Evolutionary conservation across 1,140 invertebrate species (phyloP), one percentile per base, ranked within the genome.

Genomic region (Bactericera cockerelli): DNA sequence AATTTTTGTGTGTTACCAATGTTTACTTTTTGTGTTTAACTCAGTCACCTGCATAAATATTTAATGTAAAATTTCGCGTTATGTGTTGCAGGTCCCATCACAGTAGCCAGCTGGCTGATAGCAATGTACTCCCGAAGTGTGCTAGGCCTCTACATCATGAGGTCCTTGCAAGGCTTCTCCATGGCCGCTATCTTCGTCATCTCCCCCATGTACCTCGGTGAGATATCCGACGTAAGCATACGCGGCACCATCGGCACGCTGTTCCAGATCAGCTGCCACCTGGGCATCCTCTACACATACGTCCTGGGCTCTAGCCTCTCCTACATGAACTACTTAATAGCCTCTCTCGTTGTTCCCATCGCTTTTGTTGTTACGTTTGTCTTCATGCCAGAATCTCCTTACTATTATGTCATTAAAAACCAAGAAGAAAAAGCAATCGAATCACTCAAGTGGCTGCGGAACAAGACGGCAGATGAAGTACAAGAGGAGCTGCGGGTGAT

Each of bases 151-250:
- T 55, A 62, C 19, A 55, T 62, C 24, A 58, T 65, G 57, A 28
- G 61, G 24, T 33, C 58, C 21, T 14, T 26, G 16, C 61, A 62
- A 38, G 61, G 61, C 8, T 38, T 62, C 10, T 11, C 58, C 2
- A 74, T 84, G 1, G 84, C 86, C 1, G 77, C 84, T 63, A 73
- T 83, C 0, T 88, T 86, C 69, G 72, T 78, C 1, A 67, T 70
- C 31, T 70, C 68, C 0, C 79, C 79, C 0, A 74, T 81, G 62
- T 83, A 82, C 63, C 69, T 81, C 1, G 77, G 76, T 14, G 81
- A 83, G 67, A 76, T 79, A 2, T 76, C 60, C 22, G 56, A 62
- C 8, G 59, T 62, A 0, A 3, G 24, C 2, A 56, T 63, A 4
- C 1, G 60, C 24, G 60, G 60, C 19, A 53, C 56, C 14, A 58